Conservation (phyloP, 2,797 vertebrate genomes). For the Falco columbarius region DNA sequence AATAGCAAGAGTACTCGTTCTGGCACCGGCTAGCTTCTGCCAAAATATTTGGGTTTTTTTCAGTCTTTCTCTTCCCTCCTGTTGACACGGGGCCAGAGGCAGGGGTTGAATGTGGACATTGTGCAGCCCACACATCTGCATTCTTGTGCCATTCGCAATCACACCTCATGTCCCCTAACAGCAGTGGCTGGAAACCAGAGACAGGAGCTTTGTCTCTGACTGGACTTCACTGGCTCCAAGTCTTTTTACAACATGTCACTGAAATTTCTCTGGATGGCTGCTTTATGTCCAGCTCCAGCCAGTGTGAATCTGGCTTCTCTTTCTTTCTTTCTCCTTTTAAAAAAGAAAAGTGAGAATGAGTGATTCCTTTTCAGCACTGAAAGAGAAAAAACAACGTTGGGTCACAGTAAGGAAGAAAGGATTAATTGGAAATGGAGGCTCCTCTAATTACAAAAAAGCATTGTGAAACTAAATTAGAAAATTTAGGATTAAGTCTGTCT, state of each 20-base stretch:
- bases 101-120: slow-evolving; percentile 10
- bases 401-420: background rate
- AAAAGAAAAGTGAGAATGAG: slow-evolving; percentile 1
- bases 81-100: slow-evolving; percentile 1
- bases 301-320: background rate
- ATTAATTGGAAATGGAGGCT: background rate
- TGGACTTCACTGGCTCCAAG: background rate
- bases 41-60: background rate
- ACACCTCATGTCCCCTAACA: slow-evolving; percentile 26
- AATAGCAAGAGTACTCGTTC: background rate
- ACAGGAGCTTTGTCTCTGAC: slow-evolving; percentile 26
- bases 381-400: slow-evolving; percentile 15
- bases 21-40: slow-evolving; percentile 4
- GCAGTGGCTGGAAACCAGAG: slow-evolving; percentile 45
- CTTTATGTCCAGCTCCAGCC: slow-evolving; percentile 25
- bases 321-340: background rate
- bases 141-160: slow-evolving; percentile 43
- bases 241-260: slow-evolving; percentile 25
- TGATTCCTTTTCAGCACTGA: background rate
- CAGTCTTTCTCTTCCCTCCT: slow-evolving; percentile 1
- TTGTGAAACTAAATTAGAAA: background rate
- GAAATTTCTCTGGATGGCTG: background rate
- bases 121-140: slow-evolving; percentile 38
- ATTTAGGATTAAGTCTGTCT: background rate
- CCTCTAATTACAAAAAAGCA: background rate